Percentiles rank a stretch among this genome's conserved stretches.
These are phyloP conservation scores for Dipodomys merriami DNA, from an alignment of 2,113 vertebrate genomes.

Conservation along the genomic window DNA sequence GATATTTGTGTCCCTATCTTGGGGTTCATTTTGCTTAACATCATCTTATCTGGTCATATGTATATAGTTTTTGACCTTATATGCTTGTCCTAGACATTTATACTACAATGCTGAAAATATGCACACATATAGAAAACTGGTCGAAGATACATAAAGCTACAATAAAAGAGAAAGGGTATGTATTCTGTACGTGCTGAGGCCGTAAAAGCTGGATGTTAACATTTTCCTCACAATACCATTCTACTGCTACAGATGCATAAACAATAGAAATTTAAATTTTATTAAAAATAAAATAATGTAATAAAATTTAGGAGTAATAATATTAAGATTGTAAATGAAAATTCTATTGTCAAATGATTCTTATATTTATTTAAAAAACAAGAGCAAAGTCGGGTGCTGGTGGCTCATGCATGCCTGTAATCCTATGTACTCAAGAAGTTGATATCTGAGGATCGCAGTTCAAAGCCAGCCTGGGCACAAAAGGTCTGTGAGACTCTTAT, in stretches of 20 bases:
- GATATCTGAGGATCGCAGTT: no score
- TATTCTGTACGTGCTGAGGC: not conserved
- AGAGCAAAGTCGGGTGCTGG: no score
- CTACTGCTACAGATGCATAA: not conserved
- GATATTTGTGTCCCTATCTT: no score
- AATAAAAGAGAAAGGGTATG: not conserved
- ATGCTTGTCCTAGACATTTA: not conserved
- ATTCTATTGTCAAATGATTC: not conserved
- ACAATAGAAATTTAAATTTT: not conserved
- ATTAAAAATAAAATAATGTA: not conserved
- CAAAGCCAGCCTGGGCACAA: no score
- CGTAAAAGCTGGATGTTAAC: not conserved
- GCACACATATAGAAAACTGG: not conserved
- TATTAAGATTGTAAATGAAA: not conserved
- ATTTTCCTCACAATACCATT: not conserved
- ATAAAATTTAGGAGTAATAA: no score
- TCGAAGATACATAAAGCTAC: not conserved
- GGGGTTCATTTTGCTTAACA: no score
- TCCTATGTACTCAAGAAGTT: no score
- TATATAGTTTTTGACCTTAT: no score
- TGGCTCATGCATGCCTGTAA: no score
- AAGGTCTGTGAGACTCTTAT: no score
- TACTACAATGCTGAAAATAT: not conserved
- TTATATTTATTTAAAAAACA: no score
- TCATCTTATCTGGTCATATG: no score